These are phyloP conservation scores for Bufo bufo DNA, from an alignment of 2,113 vertebrate genomes.

Conservation along the genomic window DNA sequence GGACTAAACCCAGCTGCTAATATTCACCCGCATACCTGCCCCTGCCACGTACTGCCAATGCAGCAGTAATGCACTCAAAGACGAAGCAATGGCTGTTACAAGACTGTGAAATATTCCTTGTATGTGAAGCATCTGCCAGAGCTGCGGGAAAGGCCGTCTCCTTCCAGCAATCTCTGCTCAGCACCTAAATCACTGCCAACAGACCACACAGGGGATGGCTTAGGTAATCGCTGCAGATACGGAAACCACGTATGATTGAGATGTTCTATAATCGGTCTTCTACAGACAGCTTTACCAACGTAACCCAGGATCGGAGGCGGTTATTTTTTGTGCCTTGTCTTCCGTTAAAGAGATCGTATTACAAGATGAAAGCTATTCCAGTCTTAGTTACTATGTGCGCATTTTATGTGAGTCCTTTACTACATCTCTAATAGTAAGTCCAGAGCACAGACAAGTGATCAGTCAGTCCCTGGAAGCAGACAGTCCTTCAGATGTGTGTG, in stretches of 20 bases:
- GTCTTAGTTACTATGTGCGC: not conserved
- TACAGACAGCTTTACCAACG: not conserved
- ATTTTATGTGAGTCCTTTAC: not conserved
- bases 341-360: not conserved
- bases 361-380: not conserved
- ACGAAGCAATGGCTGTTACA: constrained; percentile 41
- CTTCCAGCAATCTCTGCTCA: constrained; percentile 60
- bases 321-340: not conserved
- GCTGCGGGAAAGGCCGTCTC: constrained; percentile 60
- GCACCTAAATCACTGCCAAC: constrained; percentile 52
- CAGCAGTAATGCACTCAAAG: constrained; percentile 41
- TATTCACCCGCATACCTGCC: constrained; percentile 19
- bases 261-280: not conserved
- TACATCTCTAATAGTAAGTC: not conserved
- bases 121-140: constrained; percentile 62
- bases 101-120: constrained; percentile 51
- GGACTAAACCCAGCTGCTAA: constrained; percentile 27
- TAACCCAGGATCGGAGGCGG: not conserved
- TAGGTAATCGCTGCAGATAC: constrained; percentile 63
- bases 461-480: not conserved
- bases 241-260: constrained; percentile 60
- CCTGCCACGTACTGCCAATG: constrained; percentile 28
- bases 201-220: constrained; percentile 65
- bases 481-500: not conserved
- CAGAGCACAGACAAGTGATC: not conserved